A percentile compares a stretch with the other conserved stretches of the same genome.
Evolutionary conservation across 2,888 invertebrate species (phyloP).

Genomic region (Carpatolechia fugitivella): DNA sequence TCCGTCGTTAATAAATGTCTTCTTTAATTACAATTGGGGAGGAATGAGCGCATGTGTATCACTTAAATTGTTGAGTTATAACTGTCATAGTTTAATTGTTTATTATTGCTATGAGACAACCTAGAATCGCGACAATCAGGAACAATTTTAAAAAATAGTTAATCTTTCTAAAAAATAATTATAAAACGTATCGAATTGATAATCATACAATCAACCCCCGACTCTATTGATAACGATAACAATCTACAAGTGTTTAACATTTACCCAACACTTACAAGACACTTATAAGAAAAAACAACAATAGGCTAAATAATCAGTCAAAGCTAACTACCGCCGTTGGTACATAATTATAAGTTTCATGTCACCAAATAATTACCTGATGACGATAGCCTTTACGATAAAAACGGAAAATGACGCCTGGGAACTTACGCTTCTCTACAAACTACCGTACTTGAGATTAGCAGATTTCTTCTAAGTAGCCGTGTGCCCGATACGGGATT

Average conservation of each 20-base stretch:
- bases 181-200: too few relatives aligned
- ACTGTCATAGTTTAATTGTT: too few relatives aligned
- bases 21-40: background rate
- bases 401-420: constrained; percentile 30
- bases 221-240: background rate
- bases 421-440: constrained; percentile 23
- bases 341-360: constrained; percentile 38
- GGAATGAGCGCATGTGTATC: background rate
- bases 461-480: background rate
- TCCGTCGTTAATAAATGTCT: constrained; percentile 16
- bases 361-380: constrained; percentile 52
- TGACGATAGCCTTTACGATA: constrained; percentile 35
- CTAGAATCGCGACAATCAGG: too few relatives aligned
- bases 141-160: too few relatives aligned
- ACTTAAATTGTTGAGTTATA: too few relatives aligned
- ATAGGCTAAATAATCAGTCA: constrained; percentile 15
- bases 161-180: too few relatives aligned
- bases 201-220: background rate
- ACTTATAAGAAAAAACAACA: constrained; percentile 21
- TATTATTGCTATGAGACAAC: too few relatives aligned
- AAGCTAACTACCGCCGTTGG: constrained; percentile 2
- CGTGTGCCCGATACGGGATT: too few relatives aligned
- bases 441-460: background rate
- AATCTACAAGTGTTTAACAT: constrained; percentile 4
- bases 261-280: background rate